Conservation (phyloP, 2,888 invertebrate species). For the Oegoconia quadripuncta region DNA sequence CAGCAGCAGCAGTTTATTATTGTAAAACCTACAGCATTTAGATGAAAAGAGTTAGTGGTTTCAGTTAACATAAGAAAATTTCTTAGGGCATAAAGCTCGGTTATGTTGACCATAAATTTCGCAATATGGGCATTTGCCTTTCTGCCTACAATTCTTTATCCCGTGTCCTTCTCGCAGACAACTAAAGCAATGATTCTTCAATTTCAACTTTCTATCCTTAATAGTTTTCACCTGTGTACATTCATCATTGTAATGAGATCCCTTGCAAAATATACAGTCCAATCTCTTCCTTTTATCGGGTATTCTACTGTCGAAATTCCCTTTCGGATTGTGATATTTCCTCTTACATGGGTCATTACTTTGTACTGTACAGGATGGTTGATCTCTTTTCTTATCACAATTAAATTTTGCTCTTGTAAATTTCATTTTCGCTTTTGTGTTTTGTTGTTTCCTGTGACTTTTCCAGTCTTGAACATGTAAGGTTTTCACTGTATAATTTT, state of each 20-base stretch:
- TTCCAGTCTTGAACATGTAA: too few species aligned
- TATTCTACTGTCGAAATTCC: too few species aligned
- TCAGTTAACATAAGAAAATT: background rate
- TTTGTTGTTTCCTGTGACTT: too few species aligned
- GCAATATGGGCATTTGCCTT: slow-evolving; percentile 9
- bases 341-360: too few species aligned
- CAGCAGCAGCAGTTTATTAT: slow-evolving; percentile 3
- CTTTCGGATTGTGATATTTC: too few species aligned
- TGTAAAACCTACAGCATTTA: background rate
- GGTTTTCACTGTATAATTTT: too few species aligned
- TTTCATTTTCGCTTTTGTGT: background rate
- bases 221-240: slow-evolving; percentile 2
- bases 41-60: background rate
- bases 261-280: slow-evolving; percentile 11
- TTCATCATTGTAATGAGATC: slow-evolving; percentile 8
- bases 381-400: too few species aligned
- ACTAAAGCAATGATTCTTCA: slow-evolving; percentile 7
- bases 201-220: slow-evolving; percentile 6
- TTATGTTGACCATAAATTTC: slow-evolving; percentile 4
- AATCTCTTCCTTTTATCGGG: slow-evolving; percentile 2
- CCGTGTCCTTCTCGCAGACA: slow-evolving; percentile 8
- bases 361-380: too few species aligned
- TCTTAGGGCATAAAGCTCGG: slow-evolving; percentile 7
- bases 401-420: too few species aligned
- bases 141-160: slow-evolving; percentile 1